Evolutionary conservation across 2,888 invertebrate genomes (phyloP).

Genomic region (Hedychridium roseum): DNA sequence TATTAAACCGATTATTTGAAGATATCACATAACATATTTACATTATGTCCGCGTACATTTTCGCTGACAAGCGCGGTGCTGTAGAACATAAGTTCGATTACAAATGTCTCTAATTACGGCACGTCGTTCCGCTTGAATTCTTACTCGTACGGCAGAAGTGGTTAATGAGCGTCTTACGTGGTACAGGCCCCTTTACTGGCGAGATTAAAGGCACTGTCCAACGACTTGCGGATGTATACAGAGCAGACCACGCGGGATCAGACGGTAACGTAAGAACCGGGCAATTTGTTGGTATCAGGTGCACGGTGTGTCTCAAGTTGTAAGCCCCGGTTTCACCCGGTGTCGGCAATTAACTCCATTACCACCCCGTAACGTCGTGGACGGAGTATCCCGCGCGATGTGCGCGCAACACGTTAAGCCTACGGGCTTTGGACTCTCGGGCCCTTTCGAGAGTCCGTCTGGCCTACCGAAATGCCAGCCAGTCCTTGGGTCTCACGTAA

Average conservation of each 20-base stretch:
- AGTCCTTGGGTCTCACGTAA: too few species aligned
- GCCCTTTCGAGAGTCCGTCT: constrained; percentile 28
- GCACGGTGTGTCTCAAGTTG: constrained; percentile 59
- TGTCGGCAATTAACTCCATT: constrained; percentile 62
- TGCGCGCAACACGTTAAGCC: constrained; percentile 59
- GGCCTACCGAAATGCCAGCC: too few species aligned
- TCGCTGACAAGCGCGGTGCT: too few species aligned
- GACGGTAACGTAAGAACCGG: constrained; percentile 46
- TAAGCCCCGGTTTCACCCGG: constrained; percentile 57
- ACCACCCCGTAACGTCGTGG: constrained; percentile 61
- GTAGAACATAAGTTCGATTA: too few species aligned
- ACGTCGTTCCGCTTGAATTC: too few species aligned
- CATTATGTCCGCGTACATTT: too few species aligned
- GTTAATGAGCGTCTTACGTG: too few species aligned
- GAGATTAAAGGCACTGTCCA: constrained; percentile 23
- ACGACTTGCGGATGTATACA: constrained; percentile 12
- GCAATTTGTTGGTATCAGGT: constrained; percentile 64
- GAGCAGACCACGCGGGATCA: constrained; percentile 31
- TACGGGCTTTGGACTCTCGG: constrained; percentile 51
- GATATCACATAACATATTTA: too few species aligned
- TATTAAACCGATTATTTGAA: too few species aligned
- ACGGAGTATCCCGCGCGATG: constrained; percentile 44
- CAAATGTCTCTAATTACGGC: too few species aligned
- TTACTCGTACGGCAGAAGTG: too few species aligned
- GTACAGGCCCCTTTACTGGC: too few species aligned